A percentile compares a stretch with the other conserved stretches of the same genome.
These are phyloP conservation scores for Pseudachorutes palmiensis DNA, from an alignment of 1,140 invertebrate genomes.

Conservation along the genomic window DNA sequence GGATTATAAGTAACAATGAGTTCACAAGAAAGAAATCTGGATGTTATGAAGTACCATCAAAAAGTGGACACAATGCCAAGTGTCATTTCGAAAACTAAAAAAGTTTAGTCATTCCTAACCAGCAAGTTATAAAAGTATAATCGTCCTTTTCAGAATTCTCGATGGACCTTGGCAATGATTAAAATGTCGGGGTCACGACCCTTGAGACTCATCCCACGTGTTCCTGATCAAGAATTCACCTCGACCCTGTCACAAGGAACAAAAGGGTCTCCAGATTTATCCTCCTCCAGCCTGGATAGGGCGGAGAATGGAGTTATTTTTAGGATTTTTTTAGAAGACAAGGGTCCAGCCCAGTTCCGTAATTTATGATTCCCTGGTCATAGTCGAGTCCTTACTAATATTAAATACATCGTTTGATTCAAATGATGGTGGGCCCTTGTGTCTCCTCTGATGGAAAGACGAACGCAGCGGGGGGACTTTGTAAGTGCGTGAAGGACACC, in stretches of 20 bases:
- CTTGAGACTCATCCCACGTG: neutral
- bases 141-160: neutral
- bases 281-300: neutral
- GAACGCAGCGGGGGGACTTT: neutral
- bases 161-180: neutral
- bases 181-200: neutral
- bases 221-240: neutral
- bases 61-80: too few relatives aligned
- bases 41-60: too few relatives aligned
- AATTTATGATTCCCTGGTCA: neutral
- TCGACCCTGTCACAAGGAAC: neutral
- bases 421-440: neutral
- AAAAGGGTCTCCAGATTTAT: conserved; percentile 5
- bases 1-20: too few relatives aligned
- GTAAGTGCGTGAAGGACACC: conserved; percentile 13
- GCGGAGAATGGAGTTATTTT: conserved; percentile 10
- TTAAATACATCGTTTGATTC: neutral
- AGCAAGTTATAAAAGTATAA: neutral
- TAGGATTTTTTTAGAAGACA: neutral
- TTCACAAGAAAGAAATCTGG: too few relatives aligned
- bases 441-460: conserved; percentile 9
- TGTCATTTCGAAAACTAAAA: too few relatives aligned
- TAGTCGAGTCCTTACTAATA: neutral
- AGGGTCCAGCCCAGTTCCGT: neutral
- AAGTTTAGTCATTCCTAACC: too few relatives aligned